Evolutionary conservation across 2,797 vertebrate genomes (phyloP).

Genomic region (Sitta carolinensis): DNA sequence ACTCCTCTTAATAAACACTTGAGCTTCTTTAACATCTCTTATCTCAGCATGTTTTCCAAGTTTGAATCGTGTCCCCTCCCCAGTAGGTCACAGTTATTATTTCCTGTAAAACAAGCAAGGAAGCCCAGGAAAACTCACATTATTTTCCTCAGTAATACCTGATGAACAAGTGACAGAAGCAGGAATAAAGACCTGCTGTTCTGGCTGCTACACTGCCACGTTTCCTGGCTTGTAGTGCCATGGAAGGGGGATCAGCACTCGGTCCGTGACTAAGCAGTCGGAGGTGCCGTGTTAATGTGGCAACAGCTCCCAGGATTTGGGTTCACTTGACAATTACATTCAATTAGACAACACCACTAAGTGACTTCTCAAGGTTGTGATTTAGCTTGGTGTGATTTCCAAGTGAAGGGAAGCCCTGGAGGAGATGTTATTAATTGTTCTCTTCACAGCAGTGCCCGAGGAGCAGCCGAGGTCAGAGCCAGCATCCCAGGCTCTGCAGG

Average conservation of each 20-base stretch:
- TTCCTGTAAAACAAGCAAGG: not conserved
- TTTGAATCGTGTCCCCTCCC: not conserved
- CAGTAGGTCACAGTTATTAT: not conserved
- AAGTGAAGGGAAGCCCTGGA: not conserved
- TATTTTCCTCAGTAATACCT: not conserved
- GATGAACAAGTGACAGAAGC: not conserved
- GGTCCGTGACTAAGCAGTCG: not conserved
- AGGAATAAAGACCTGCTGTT: not conserved
- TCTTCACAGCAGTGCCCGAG: not conserved
- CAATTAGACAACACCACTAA: constrained; percentile 50
- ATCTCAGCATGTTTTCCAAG: not conserved
- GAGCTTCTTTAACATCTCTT: not conserved
- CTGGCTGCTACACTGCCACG: not conserved
- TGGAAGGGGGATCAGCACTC: constrained; percentile 25
- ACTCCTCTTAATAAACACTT: not conserved
- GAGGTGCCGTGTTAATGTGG: not conserved
- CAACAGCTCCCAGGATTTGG: not conserved
- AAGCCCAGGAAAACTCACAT: not conserved
- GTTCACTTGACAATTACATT: constrained; percentile 33
- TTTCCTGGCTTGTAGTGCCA: not conserved
- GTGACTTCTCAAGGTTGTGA: constrained; percentile 52
- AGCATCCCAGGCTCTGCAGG: not conserved
- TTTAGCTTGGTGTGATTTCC: constrained; percentile 3
- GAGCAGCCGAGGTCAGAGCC: constrained; percentile 3
- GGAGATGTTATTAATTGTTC: not conserved